Conservation (phyloP, 2,888 invertebrate genomes). For the Apoderus coryli region DNA sequence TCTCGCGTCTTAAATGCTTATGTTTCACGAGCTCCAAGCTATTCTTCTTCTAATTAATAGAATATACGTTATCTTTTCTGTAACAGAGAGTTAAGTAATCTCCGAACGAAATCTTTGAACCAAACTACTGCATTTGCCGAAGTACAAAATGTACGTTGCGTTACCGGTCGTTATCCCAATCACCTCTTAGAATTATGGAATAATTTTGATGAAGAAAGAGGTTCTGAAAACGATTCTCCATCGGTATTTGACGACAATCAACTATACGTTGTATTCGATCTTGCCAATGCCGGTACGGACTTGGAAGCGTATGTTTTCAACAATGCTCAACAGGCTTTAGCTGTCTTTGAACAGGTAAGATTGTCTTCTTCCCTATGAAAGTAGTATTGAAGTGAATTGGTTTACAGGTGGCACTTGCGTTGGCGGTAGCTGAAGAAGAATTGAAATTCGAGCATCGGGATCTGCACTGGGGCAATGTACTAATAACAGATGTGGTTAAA, state of each 20-base stretch:
- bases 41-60: too few species aligned
- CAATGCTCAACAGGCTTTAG: slow-evolving; percentile 56
- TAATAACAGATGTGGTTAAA: slow-evolving; percentile 47
- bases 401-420: slow-evolving; percentile 63
- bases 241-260: slow-evolving; percentile 57
- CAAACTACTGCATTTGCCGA: slow-evolving; percentile 57
- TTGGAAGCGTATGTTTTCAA: slow-evolving; percentile 66
- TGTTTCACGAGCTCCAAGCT: too few species aligned
- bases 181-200: slow-evolving; percentile 73
- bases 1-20: too few species aligned
- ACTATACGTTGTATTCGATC: slow-evolving; percentile 69
- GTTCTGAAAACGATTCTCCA: slow-evolving; percentile 74
- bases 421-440: slow-evolving; percentile 76
- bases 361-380: background rate
- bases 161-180: slow-evolving; percentile 67
- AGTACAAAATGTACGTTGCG: slow-evolving; percentile 53
- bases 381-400: slow-evolving; percentile 37
- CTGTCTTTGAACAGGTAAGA: slow-evolving; percentile 63
- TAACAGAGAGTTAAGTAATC: slow-evolving; percentile 59
- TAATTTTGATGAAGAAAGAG: slow-evolving; percentile 53
- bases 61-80: too few species aligned
- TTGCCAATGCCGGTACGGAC: slow-evolving; percentile 74
- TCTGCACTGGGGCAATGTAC: slow-evolving; percentile 88
- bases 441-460: slow-evolving; percentile 91
- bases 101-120: slow-evolving; percentile 45